Evolutionary conservation across 1,140 invertebrate species (phyloP).

Genomic region (Aphelinus certus): DNA sequence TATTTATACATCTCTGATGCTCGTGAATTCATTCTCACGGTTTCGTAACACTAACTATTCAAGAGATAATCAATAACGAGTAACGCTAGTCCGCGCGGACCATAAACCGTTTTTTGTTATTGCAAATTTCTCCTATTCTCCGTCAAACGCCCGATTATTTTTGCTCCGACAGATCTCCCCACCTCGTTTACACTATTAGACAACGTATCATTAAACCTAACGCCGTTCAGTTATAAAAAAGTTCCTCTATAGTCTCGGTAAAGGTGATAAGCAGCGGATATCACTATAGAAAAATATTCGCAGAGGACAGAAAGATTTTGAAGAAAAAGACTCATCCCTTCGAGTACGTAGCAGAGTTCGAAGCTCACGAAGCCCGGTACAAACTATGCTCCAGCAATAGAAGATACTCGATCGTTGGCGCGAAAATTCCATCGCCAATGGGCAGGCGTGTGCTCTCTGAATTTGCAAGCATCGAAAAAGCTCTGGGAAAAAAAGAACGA

Average conservation of each 20-base stretch:
- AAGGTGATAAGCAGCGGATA: not conserved
- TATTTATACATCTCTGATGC: conserved; percentile 22
- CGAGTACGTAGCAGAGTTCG: conserved; percentile 1
- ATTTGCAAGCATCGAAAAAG: not conserved
- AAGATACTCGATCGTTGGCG: not conserved
- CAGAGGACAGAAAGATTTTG: not conserved
- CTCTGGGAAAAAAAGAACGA: too few species aligned
- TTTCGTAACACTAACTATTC: conserved; percentile 21
- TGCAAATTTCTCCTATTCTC: conserved; percentile 18
- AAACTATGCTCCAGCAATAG: not conserved
- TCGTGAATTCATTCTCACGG: not conserved
- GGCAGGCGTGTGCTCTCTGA: not conserved
- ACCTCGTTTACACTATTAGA: too few species aligned
- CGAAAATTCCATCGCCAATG: not conserved
- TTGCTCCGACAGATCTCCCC: too few species aligned
- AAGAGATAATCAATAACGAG: conserved; percentile 30
- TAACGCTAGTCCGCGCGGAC: conserved; percentile 7
- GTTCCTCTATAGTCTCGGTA: too few species aligned
- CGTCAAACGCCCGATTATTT: too few species aligned
- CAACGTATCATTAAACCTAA: too few species aligned
- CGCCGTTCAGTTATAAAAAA: too few species aligned
- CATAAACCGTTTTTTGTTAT: conserved; percentile 13
- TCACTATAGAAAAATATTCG: not conserved
- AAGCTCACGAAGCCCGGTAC: conserved; percentile 2
- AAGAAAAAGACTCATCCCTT: conserved; percentile 30